These are phyloP conservation scores for Megathymus violae DNA, from an alignment of 1,140 invertebrate genomes.

Conservation along the genomic window DNA sequence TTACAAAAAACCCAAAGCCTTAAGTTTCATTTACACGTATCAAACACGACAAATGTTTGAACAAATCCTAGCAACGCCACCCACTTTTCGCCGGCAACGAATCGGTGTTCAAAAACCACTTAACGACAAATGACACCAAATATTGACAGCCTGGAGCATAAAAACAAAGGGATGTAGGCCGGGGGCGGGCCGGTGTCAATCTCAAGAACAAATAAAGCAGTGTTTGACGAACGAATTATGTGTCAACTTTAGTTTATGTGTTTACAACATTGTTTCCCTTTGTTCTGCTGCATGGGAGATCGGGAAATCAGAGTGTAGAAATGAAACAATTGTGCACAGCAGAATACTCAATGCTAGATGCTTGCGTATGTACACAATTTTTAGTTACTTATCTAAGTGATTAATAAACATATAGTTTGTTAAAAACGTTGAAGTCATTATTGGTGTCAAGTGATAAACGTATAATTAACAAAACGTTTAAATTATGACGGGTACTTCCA, in stretches of 20 bases:
- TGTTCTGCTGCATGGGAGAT: constrained; percentile 44
- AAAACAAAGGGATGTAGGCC: constrained; percentile 64
- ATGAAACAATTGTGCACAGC: too few relatives aligned
- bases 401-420: too few relatives aligned
- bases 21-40: constrained; percentile 44
- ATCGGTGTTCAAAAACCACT: constrained; percentile 61
- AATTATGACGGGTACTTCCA: too few relatives aligned
- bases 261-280: constrained; percentile 54
- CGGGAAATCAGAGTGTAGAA: constrained; percentile 51
- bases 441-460: too few relatives aligned
- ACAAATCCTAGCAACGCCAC: constrained; percentile 52
- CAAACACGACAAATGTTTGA: constrained; percentile 39
- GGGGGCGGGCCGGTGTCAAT: constrained; percentile 70
- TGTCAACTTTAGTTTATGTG: constrained; percentile 64
- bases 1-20: not conserved
- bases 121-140: constrained; percentile 77
- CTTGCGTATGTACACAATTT: too few relatives aligned
- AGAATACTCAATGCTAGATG: too few relatives aligned
- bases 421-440: too few relatives aligned
- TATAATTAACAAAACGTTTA: too few relatives aligned
- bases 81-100: constrained; percentile 57
- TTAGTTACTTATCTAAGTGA: too few relatives aligned
- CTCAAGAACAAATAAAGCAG: constrained; percentile 68
- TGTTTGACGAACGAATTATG: constrained; percentile 79
- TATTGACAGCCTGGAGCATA: constrained; percentile 70